phyloP scores from a whole-genome alignment of 2,113 vertebrate species.

The Nanorana parkeri region DNA sequence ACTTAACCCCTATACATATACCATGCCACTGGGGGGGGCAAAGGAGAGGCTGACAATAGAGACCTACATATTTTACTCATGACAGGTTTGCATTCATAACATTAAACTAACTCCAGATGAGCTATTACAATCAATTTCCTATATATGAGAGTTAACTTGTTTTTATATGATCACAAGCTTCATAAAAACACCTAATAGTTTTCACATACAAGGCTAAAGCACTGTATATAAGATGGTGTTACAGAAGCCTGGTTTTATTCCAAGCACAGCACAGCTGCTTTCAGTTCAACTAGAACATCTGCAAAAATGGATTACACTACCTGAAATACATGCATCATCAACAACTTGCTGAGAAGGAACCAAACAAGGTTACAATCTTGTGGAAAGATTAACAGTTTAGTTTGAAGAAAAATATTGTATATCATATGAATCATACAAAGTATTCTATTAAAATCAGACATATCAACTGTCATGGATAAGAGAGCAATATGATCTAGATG shows the following conservation, averaged over 20 bases:
- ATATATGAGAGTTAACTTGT: neutral
- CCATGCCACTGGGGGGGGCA: too few species aligned
- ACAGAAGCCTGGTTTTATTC: neutral
- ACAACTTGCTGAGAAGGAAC: neutral
- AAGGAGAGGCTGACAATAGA: too few species aligned
- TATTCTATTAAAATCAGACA: neutral
- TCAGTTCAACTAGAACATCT: conserved; percentile 28
- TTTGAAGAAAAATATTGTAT: neutral
- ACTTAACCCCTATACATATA: too few species aligned
- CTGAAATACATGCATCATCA: neutral
- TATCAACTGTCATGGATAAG: neutral
- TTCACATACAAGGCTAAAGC: neutral
- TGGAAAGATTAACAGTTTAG: neutral
- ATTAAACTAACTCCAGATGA: too few species aligned
- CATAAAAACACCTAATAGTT: neutral
- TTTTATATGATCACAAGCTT: neutral
- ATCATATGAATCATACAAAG: neutral
- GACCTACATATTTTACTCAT: too few species aligned
- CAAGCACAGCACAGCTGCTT: conserved; percentile 9
- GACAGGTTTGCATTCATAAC: too few species aligned
- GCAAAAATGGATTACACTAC: conserved; percentile 28
- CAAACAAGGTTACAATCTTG: conserved; percentile 9
- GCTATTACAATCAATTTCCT: too few species aligned
- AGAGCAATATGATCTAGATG: neutral
- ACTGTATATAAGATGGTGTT: neutral